phyloP scores from a whole-genome alignment of 30 jellyfish, hydroid and myxozoan species.

The Sanderia malayensis region DNA sequence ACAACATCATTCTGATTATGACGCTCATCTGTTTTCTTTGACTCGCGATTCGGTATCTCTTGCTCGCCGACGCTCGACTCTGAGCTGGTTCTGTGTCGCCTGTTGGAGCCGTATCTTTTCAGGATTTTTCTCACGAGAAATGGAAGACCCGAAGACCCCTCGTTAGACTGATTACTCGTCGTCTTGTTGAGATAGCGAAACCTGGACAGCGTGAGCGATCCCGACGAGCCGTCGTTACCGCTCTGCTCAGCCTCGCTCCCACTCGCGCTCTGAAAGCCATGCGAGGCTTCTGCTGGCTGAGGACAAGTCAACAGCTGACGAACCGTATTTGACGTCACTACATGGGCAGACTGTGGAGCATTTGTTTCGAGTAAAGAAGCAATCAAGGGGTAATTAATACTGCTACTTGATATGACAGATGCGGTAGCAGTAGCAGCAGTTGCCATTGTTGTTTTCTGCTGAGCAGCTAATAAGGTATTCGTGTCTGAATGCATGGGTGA shows the following conservation, averaged over 20 bases:
- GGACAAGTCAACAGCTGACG: neutral
- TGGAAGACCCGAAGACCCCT: neutral
- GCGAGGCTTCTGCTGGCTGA: neutral
- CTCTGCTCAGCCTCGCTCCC: neutral
- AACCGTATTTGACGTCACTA: neutral
- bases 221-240: neutral
- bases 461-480: too few relatives aligned
- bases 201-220: neutral
- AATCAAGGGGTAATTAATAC: too few relatives aligned
- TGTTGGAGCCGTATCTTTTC: neutral
- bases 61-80: slow-evolving; percentile 1
- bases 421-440: neutral
- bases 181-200: neutral
- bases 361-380: neutral
- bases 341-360: too few relatives aligned
- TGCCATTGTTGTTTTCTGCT: neutral
- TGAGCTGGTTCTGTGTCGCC: neutral
- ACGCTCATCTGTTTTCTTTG: too few relatives aligned
- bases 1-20: too few relatives aligned
- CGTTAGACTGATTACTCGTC: neutral
- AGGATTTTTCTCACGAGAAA: neutral
- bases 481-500: too few relatives aligned
- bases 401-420: neutral
- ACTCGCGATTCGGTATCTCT: too few relatives aligned
- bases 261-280: neutral